Evolutionary conservation across 2,113 vertebrate genomes (phyloP).

Genomic region (Petaurus breviceps): DNA sequence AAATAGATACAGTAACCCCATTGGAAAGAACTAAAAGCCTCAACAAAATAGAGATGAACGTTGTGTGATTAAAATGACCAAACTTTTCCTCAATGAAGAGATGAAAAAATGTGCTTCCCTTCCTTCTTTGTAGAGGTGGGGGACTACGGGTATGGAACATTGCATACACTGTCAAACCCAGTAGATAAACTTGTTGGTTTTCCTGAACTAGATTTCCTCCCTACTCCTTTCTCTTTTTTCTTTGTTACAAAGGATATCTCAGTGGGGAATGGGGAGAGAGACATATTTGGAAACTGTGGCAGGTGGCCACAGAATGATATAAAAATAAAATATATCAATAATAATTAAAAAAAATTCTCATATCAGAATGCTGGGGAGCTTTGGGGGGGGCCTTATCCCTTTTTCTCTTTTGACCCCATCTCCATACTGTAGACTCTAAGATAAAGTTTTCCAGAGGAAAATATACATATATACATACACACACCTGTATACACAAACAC

Average conservation of each 20-base stretch:
- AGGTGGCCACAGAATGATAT: background rate
- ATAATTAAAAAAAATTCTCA: background rate
- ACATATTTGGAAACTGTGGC: background rate
- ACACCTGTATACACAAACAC: too few relatives aligned
- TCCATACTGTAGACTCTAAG: background rate
- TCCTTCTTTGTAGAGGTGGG: background rate
- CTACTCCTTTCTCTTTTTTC: background rate
- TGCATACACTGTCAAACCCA: background rate
- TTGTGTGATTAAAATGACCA: too few relatives aligned
- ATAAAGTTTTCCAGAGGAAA: background rate
- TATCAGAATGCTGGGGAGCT: background rate
- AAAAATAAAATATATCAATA: background rate
- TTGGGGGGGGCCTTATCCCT: background rate
- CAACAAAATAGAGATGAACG: too few relatives aligned
- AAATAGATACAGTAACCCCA: too few relatives aligned
- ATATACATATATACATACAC: background rate
- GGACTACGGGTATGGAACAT: background rate
- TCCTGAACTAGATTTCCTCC: background rate
- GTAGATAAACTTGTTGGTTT: background rate
- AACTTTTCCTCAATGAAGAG: background rate
- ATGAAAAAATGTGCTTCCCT: background rate
- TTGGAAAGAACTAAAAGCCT: too few relatives aligned
- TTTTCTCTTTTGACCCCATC: background rate
- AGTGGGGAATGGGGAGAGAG: background rate
- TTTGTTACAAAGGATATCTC: background rate